Base-by-base conservation (phyloP, 2,888 invertebrate genomes). In the Caradrina clavipalpis region DNA sequence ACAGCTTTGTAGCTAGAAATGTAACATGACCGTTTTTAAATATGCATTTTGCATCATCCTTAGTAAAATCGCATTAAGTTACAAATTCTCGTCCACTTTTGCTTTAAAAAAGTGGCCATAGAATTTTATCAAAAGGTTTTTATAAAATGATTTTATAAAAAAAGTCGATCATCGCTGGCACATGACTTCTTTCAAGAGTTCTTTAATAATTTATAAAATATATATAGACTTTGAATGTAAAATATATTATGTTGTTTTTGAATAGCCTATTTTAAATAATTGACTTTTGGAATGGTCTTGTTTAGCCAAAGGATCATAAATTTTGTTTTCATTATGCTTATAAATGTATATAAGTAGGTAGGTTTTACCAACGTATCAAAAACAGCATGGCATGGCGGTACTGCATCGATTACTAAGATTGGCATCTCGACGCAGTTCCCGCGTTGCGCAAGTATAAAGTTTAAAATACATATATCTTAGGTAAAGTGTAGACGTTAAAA, bases 231-330 rank as follows among this genome's bases (percentile, higher is more conserved):
- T 84, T 71, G 73, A 85, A 86, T 89, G 84, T 88, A 86, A 87
- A 87, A 87, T 82, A 87, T 45, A 45, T 17, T 45, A 39, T 81
- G 71, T 86, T 75, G 85, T 83, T 67, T 85, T 86, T 85, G 84
- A 87, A 87, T 89, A 92, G 88, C 87, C 87, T 93, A 91, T 89
- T 89, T 90, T 89, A 87, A 86, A 88, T 92, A 94, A 95, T 95
- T 95, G 95, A 95, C 95, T 89, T 87, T 87, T 87, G 87, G 87
- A 88, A 90, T 93, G 92, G 93, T 93, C 91, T 88, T 83, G 82
- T 87, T 87, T 87, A 86, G 86, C 86, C 85, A 89, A 89, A 87
- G 78, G 82, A 79, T 84, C 19, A 51, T 73, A 67, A 51, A 65
- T 65, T 72, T 78, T 71, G 54, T 70, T 65, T 73, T 71, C 53